Base-by-base conservation (phyloP, 2,888 invertebrate genomes). In the Pyrocoelia pectoralis region DNA sequence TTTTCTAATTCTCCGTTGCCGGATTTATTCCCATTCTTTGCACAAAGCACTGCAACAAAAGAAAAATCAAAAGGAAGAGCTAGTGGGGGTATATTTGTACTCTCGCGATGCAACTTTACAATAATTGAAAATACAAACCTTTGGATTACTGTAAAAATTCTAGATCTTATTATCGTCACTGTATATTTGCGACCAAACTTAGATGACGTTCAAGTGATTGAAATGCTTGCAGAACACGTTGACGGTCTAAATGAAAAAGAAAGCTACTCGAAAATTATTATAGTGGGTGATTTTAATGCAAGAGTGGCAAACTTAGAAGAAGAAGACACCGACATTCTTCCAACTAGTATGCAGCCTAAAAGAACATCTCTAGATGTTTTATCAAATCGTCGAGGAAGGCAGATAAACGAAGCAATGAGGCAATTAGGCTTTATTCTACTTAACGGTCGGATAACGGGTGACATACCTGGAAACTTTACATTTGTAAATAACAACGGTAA, bases 201-300 rank as follows among this genome's bases (percentile, higher is more conserved):
- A 38, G 13, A 38, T 38, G 38, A 38, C 38, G 13, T 10, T 12
- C 38, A 38, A 38, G 38, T 38, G 10, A 12, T 38, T 3, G 15
- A 43, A 43, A 43, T 43, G 43, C 4, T 43, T 12, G 15, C 14
- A 13, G 13, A 15, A 43, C 13, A 43, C 13, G 15, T 14, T 13
- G 15, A 43, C 4, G 15, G 10, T 13, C n/a, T n/a, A n/a, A n/a
- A n/a, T 43, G 2, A 14, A 43, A 43, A 43, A 15, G 43, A 13
- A 43, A 15, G 12, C 10, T 43, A 43, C 12, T 43, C 17, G 15
- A 43, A 15, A 43, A 43, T 15, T 15, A 43, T 15, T 43, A 43
- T 43, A 43, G 10, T 43, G 4, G 43, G 43, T 13, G 43, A 43
- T 43, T 43, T 43, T 43, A 43, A 43, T 43, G 14, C 43, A 43